These are phyloP conservation scores for Nerophis lumbriciformis DNA, from an alignment of 2,113 vertebrate species.

Conservation along the genomic window DNA sequence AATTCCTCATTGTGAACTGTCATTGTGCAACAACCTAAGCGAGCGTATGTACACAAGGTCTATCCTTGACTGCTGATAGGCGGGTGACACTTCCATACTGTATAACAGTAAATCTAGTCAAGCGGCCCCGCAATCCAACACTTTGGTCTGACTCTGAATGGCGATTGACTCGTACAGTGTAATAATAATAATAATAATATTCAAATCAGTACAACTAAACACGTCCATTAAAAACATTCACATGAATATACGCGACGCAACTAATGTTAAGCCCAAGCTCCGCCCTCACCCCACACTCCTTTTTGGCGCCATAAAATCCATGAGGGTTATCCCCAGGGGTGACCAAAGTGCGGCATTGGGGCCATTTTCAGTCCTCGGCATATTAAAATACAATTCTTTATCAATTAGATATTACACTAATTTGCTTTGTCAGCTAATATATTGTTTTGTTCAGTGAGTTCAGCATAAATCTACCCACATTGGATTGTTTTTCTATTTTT, in stretches of 20 bases:
- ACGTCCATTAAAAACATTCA: conserved; percentile 71
- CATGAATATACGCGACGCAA: conserved; percentile 72
- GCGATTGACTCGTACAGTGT: conserved; percentile 66
- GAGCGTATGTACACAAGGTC: conserved; percentile 69
- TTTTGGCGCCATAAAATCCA: conserved; percentile 53
- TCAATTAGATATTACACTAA: too few relatives aligned
- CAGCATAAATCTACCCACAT: too few relatives aligned
- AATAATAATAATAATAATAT: conserved; percentile 12
- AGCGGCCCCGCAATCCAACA: conserved; percentile 54
- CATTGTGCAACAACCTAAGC: conserved; percentile 71
- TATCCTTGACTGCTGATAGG: conserved; percentile 62
- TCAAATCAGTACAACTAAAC: conserved; percentile 71
- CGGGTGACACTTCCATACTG: conserved; percentile 67
- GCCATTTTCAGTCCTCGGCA: too few relatives aligned
- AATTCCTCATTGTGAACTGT: conserved; percentile 60
- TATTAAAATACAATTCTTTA: too few relatives aligned
- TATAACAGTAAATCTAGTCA: conserved; percentile 71
- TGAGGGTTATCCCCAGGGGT: conserved; percentile 39
- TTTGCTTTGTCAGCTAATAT: too few relatives aligned
- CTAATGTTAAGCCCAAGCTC: conserved; percentile 48
- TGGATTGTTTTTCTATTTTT: too few relatives aligned
- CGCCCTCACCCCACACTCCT: not conserved
- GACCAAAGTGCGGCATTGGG: too few relatives aligned
- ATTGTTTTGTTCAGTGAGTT: too few relatives aligned
- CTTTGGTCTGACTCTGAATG: conserved; percentile 70